These are phyloP conservation scores for Linurgus olivaceus DNA, from an alignment of 2,797 vertebrate species.

Conservation along the genomic window DNA sequence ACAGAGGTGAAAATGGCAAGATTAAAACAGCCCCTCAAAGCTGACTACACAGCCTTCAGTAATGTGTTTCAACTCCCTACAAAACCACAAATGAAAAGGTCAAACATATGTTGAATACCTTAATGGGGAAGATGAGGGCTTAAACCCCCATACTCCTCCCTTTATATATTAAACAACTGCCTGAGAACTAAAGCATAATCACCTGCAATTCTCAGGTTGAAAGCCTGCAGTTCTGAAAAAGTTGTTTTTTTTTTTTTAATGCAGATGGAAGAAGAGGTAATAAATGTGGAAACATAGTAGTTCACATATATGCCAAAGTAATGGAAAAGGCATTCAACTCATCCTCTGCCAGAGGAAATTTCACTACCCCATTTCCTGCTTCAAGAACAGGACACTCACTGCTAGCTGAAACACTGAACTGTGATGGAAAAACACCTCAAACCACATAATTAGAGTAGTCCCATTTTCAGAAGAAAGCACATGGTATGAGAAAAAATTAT, in stretches of 20 bases:
- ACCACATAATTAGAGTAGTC: not conserved
- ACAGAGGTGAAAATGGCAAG: not conserved
- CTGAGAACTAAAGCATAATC: not conserved
- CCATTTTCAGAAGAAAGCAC: not conserved
- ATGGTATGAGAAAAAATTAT: not conserved
- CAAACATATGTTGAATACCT: accelerated
- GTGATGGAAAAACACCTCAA: not conserved
- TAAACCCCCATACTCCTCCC: not conserved
- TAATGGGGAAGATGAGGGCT: not conserved
- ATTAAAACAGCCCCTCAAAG: not conserved
- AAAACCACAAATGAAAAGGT: not conserved
- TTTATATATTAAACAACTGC: not conserved
- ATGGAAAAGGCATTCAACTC: not conserved
- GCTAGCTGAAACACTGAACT: not conserved
- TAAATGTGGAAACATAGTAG: not conserved
- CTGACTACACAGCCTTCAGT: not conserved
- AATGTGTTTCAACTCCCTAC: accelerated
- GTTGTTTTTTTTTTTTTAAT: not conserved
- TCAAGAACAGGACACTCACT: not conserved
- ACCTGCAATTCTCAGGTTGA: not conserved
- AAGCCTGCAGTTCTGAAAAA: not conserved
- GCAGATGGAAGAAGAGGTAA: not conserved
- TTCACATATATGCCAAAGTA: not conserved
- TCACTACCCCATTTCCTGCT: not conserved
- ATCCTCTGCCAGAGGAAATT: not conserved